These are phyloP conservation scores for Lasioglossum oenotherae DNA, from an alignment of 2,888 invertebrate genomes.

Conservation along the genomic window DNA sequence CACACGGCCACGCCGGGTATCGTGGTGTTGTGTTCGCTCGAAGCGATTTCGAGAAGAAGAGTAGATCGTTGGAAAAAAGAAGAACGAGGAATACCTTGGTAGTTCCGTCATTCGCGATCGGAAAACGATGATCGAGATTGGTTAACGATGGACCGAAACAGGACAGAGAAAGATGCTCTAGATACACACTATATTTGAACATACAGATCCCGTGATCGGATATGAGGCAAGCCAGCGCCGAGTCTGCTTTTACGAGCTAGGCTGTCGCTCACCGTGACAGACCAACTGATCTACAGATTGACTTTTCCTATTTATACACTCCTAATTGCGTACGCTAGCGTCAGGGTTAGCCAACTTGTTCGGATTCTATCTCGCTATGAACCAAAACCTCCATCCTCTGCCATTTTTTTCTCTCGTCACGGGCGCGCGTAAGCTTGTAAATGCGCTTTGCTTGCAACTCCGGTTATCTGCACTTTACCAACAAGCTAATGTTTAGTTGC, in stretches of 20 bases:
- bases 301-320: conserved; percentile 23
- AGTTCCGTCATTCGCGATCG: not conserved
- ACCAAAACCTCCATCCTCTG: not conserved
- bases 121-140: not conserved
- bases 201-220: conserved; percentile 4
- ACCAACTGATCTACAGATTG: conserved; percentile 21
- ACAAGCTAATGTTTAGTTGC: not conserved
- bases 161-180: not conserved
- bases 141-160: not conserved
- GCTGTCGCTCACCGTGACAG: conserved; percentile 16
- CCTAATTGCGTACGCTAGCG: conserved; percentile 4
- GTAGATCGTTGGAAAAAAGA: not conserved
- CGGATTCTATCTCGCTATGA: conserved; percentile 14
- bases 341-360: conserved; percentile 19
- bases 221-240: not conserved
- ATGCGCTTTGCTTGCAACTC: not conserved
- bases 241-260: conserved; percentile 6
- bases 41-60: not conserved
- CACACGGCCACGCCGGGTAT: not conserved
- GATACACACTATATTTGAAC: conserved; percentile 12
- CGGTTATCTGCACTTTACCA: not conserved
- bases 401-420: not conserved
- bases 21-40: not conserved
- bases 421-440: not conserved
- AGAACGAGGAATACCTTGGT: not conserved